A percentile compares a stretch with the other conserved stretches of the same genome.
These are phyloP conservation scores for Oriolus oriolus DNA, from an alignment of 2,113 vertebrate genomes.

Conservation along the genomic window DNA sequence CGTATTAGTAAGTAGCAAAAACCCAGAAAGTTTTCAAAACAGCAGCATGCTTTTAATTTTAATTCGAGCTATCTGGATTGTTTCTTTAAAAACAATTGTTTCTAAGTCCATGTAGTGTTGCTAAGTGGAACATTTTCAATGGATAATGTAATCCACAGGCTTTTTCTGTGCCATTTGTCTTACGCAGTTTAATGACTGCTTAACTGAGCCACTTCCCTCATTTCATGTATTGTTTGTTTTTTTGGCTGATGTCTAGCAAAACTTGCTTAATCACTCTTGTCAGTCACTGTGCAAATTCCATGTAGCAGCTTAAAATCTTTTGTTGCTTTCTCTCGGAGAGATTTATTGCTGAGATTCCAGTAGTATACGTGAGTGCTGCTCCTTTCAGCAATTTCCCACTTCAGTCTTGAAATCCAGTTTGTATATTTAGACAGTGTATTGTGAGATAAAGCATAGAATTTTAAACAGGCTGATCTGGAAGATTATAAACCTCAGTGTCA, in stretches of 20 bases:
- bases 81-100: slow-evolving; percentile 37
- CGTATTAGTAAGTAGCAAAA: slow-evolving; percentile 47
- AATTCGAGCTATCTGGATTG: slow-evolving; percentile 43
- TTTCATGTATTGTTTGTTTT: slow-evolving; percentile 62
- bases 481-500: neutral
- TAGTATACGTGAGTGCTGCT: slow-evolving; percentile 30
- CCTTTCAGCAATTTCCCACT: slow-evolving; percentile 53
- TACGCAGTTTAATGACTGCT: slow-evolving; percentile 37
- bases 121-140: slow-evolving; percentile 48
- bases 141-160: slow-evolving; percentile 43
- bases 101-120: slow-evolving; percentile 52
- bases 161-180: slow-evolving; percentile 45
- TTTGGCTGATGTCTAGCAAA: slow-evolving; percentile 60
- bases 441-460: neutral
- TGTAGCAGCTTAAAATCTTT: slow-evolving; percentile 23
- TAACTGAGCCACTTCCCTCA: slow-evolving; percentile 42
- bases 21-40: slow-evolving; percentile 55
- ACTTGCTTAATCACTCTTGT: slow-evolving; percentile 34
- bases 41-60: slow-evolving; percentile 51
- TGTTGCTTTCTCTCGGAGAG: slow-evolving; percentile 38
- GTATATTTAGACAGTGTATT: slow-evolving; percentile 27
- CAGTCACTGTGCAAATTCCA: neutral
- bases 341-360: slow-evolving; percentile 57
- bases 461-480: slow-evolving; percentile 14
- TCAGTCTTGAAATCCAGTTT: slow-evolving; percentile 40